Evolutionary conservation across 1,140 invertebrate genomes (phyloP).

Genomic region (Drosophila sturtevanti): DNA sequence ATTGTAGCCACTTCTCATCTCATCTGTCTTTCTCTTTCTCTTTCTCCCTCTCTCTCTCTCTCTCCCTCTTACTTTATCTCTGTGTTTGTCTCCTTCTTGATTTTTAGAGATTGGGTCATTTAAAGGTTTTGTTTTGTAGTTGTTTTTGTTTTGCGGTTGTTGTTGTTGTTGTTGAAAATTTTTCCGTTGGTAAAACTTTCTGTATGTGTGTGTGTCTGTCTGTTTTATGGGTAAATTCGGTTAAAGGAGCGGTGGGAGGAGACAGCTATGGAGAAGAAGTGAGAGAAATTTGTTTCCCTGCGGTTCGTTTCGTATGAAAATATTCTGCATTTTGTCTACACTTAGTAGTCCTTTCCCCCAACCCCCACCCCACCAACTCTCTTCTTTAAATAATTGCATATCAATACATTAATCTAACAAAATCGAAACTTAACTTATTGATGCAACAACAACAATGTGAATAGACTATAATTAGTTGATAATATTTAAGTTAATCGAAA

Average conservation of each 20-base stretch:
- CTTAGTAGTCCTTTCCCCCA: neutral
- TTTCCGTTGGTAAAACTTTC: slow-evolving; percentile 32
- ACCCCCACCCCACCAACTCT: neutral
- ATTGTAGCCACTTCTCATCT: neutral
- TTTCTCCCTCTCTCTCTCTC: slow-evolving; percentile 1
- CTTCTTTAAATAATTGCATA: neutral
- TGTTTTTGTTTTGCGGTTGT: slow-evolving; percentile 33
- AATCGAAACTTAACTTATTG: neutral
- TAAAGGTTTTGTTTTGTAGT: slow-evolving; percentile 42
- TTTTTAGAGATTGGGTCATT: slow-evolving; percentile 58
- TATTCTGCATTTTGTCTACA: slow-evolving; percentile 1
- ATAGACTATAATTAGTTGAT: no score
- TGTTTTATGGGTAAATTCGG: neutral
- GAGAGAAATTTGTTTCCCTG: slow-evolving; percentile 2
- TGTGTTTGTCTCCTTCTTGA: slow-evolving; percentile 24
- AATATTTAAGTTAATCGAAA: no score
- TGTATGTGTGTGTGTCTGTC: neutral
- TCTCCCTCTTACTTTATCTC: neutral
- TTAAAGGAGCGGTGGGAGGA: neutral
- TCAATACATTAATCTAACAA: neutral
- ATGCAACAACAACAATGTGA: neutral
- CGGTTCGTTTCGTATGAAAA: neutral
- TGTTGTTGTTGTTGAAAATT: slow-evolving; percentile 54
- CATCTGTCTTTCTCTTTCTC: neutral
- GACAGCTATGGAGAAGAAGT: neutral